These are phyloP conservation scores for Nebria ingens DNA, from an alignment of 1,140 invertebrate genomes.

Conservation along the genomic window DNA sequence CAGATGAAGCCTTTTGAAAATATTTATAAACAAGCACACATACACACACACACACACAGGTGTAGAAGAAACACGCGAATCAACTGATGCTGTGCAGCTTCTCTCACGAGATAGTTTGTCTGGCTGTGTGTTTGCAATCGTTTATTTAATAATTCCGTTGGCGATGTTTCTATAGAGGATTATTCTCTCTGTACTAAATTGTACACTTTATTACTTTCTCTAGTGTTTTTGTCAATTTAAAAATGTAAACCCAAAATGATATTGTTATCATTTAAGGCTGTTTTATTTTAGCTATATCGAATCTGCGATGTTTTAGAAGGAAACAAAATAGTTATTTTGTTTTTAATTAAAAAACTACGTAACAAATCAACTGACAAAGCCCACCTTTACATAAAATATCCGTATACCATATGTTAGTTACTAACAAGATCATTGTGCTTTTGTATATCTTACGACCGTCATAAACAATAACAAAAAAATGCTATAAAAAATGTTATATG, in stretches of 20 bases:
- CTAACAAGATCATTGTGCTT: background rate
- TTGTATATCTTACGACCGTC: background rate
- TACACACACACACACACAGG: background rate
- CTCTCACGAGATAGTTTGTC: too few species aligned
- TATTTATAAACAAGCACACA: slow-evolving; percentile 5
- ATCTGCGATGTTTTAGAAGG: background rate
- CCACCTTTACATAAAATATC: too few species aligned
- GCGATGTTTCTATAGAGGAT: too few species aligned
- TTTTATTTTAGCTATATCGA: background rate
- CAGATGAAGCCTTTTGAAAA: slow-evolving; percentile 6
- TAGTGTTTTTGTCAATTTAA: too few species aligned
- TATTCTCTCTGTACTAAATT: too few species aligned
- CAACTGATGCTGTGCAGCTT: too few species aligned
- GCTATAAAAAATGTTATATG: background rate
- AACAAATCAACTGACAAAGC: too few species aligned
- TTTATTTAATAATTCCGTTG: too few species aligned
- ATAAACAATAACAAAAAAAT: background rate
- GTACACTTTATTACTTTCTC: too few species aligned
- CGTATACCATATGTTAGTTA: background rate
- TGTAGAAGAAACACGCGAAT: background rate
- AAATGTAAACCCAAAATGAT: too few species aligned
- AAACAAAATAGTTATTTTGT: too few species aligned
- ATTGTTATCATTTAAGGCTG: background rate
- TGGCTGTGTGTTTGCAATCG: too few species aligned
- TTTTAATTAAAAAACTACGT: background rate